Evolutionary conservation across 2,797 vertebrate genomes (phyloP).

Genomic region (Triplophysa bombifrons): DNA sequence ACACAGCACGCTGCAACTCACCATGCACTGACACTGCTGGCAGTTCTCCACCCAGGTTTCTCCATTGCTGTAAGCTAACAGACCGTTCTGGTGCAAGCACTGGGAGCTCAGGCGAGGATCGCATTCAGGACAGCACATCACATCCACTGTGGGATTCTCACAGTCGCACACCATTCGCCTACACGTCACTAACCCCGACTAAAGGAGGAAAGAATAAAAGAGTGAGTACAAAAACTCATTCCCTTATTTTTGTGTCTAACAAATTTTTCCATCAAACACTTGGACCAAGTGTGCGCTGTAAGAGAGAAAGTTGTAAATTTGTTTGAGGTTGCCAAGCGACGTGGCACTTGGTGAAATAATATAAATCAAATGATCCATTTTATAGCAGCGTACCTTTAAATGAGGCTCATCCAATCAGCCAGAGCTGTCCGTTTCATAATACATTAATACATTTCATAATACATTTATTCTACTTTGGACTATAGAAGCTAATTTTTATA

Average conservation of each 20-base stretch:
- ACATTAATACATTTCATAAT: no score
- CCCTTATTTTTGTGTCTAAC: no score
- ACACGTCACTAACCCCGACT: conserved; percentile 82
- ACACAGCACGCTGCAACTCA: conserved; percentile 63
- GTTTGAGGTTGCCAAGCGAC: not conserved
- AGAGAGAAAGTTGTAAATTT: not conserved
- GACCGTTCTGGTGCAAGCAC: conserved; percentile 84
- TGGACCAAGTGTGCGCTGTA: not conserved
- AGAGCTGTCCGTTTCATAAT: not conserved
- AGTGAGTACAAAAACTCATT: not conserved
- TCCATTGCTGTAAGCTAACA: conserved; percentile 82
- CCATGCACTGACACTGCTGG: conserved; percentile 87
- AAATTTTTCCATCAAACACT: not conserved
- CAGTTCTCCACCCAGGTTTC: conserved; percentile 87
- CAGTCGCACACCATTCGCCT: conserved; percentile 90
- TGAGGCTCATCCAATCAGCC: no score
- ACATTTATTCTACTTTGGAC: no score
- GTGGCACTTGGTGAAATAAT: not conserved
- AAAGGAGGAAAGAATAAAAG: conserved; percentile 2
- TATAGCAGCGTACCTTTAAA: no score
- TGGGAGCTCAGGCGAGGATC: conserved; percentile 85
- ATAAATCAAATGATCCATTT: not conserved
- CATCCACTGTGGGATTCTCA: conserved; percentile 86
- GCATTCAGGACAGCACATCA: conserved; percentile 88
- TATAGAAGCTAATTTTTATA: no score